Evolutionary conservation across 2,888 invertebrate species (phyloP).

Genomic region (Caenorhabditis doughertyi): DNA sequence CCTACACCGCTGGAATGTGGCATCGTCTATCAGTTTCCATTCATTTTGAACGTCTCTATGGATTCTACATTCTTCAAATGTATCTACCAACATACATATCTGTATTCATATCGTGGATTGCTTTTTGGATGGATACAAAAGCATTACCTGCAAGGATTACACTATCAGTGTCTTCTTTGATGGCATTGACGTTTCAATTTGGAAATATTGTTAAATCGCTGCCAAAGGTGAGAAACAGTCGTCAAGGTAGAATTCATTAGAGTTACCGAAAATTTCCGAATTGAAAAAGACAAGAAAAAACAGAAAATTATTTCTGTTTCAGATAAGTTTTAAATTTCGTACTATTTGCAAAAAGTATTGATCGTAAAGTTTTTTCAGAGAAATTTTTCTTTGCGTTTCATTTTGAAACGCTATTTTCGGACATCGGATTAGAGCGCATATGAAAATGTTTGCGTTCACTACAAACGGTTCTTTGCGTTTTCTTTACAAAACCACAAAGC

Average conservation of each 20-base stretch:
- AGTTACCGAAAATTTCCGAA: not conserved
- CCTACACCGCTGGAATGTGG: slow-evolving; percentile 82
- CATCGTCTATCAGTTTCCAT: slow-evolving; percentile 80
- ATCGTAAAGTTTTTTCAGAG: too few relatives aligned
- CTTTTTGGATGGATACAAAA: slow-evolving; percentile 82
- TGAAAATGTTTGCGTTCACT: too few relatives aligned
- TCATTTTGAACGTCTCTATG: slow-evolving; percentile 81
- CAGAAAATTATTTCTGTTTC: not conserved
- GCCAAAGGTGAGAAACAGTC: slow-evolving; percentile 67
- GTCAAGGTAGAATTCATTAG: not conserved
- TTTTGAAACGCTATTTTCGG: too few relatives aligned
- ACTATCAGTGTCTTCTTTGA: slow-evolving; percentile 80
- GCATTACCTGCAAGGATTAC: slow-evolving; percentile 82
- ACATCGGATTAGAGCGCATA: too few relatives aligned
- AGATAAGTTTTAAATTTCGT: too few relatives aligned
- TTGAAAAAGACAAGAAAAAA: not conserved
- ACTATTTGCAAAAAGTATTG: too few relatives aligned
- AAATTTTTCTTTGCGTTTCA: too few relatives aligned
- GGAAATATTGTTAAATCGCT: slow-evolving; percentile 81
- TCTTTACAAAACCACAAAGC: too few relatives aligned
- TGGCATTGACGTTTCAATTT: slow-evolving; percentile 82
- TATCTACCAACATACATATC: slow-evolving; percentile 82
- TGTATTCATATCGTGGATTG: slow-evolving; percentile 82
- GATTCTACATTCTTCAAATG: slow-evolving; percentile 82
- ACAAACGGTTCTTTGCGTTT: too few relatives aligned